Percentiles rank a stretch among this genome's conserved stretches.
Conservation (phyloP, 1,140 invertebrate species). For the Teleogryllus occipitalis region DNA sequence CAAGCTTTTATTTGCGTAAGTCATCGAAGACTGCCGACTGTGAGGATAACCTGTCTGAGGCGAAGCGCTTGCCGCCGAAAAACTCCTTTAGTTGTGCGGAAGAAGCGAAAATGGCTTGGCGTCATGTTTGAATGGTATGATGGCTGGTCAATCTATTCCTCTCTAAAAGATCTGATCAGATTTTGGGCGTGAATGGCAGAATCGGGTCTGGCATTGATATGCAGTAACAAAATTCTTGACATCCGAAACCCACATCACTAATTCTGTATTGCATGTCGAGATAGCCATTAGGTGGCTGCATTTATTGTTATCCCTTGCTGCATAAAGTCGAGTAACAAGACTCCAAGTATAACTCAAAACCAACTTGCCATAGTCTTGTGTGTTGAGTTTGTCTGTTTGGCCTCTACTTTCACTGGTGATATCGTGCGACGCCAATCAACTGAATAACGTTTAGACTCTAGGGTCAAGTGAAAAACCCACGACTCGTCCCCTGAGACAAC, state of each 20-base stretch:
- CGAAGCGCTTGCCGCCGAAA: too few relatives aligned
- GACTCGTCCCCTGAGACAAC: slow-evolving; percentile 30
- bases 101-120: slow-evolving; percentile 18
- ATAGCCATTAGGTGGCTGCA: slow-evolving; percentile 26
- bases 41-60: too few relatives aligned
- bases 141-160: slow-evolving; percentile 33
- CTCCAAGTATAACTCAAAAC: slow-evolving; percentile 28
- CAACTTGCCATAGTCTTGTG: slow-evolving; percentile 26
- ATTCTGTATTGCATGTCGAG: slow-evolving; percentile 19
- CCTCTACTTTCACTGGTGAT: slow-evolving; percentile 11
- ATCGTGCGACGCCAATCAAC: slow-evolving; percentile 17
- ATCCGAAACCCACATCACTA: slow-evolving; percentile 17
- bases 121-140: slow-evolving; percentile 32
- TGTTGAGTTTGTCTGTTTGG: neutral
- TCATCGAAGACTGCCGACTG: too few relatives aligned
- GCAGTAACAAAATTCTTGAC: slow-evolving; percentile 27
- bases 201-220: slow-evolving; percentile 34
- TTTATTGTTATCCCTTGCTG: slow-evolving; percentile 27
- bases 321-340: slow-evolving; percentile 29
- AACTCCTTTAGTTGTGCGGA: too few relatives aligned
- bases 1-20: too few relatives aligned
- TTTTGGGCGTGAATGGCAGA: slow-evolving; percentile 23
- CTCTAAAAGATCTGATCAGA: slow-evolving; percentile 26
- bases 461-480: slow-evolving; percentile 27
- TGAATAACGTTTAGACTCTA: slow-evolving; percentile 27